Conservation (phyloP, 2,888 invertebrate species). For the Thereva nobilitata region DNA sequence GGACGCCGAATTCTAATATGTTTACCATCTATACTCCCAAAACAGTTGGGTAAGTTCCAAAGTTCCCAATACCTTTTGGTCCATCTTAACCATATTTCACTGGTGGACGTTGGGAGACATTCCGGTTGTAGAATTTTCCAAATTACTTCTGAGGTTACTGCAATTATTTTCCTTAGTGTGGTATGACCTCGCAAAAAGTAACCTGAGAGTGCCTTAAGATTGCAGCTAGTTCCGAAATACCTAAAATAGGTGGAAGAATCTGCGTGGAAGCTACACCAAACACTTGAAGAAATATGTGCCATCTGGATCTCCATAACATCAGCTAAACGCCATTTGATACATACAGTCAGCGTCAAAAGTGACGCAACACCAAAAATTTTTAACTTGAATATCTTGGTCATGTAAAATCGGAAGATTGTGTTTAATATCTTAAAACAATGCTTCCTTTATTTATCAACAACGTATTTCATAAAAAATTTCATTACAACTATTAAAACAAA, state of each 20-base stretch:
- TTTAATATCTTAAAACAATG: too few species aligned
- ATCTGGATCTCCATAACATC: slow-evolving; percentile 7
- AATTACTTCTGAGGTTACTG: slow-evolving; percentile 8
- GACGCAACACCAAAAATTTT: too few species aligned
- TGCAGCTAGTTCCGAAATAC: slow-evolving; percentile 2
- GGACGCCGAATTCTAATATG: slow-evolving; percentile 15
- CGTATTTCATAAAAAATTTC: too few species aligned
- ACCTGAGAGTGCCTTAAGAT: slow-evolving; percentile 2
- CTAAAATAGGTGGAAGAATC: slow-evolving; percentile 6
- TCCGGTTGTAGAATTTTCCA: slow-evolving; percentile 14
- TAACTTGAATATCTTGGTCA: too few species aligned
- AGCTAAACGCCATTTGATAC: not conserved
- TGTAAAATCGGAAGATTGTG: too few species aligned
- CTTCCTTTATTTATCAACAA: too few species aligned
- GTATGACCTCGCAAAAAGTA: too few species aligned
- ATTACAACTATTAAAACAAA: too few species aligned
- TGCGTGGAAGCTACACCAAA: slow-evolving; percentile 4
- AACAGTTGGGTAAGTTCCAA: slow-evolving; percentile 12
- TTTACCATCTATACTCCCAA: slow-evolving; percentile 26
- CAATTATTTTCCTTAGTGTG: too few species aligned
- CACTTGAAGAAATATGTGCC: not conserved
- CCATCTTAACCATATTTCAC: not conserved
- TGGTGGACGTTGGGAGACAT: slow-evolving; percentile 7
- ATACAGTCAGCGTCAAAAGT: too few species aligned
- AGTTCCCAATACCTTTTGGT: slow-evolving; percentile 14